Conservation (phyloP, 2,888 invertebrate species). For the Hyposoter didymator region DNA sequence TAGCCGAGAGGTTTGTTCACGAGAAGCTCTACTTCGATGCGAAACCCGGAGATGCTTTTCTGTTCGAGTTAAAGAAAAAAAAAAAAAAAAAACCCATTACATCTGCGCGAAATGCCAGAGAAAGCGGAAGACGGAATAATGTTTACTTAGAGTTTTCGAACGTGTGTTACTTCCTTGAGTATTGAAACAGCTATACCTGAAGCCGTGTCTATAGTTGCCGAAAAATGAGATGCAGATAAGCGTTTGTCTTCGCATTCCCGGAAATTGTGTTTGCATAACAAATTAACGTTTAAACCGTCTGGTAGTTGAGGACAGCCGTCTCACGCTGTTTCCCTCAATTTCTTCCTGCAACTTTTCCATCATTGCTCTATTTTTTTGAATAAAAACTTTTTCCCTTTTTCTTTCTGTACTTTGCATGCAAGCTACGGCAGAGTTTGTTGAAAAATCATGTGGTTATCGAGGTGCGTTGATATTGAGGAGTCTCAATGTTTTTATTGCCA, state of each 20-base stretch:
- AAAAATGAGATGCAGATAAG: conserved; percentile 22
- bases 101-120: not conserved
- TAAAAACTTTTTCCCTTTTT: not conserved
- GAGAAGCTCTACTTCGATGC: conserved; percentile 10
- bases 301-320: not conserved
- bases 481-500: conserved; percentile 31
- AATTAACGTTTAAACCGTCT: not conserved
- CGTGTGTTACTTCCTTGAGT: conserved; percentile 19
- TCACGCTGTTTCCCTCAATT: not conserved
- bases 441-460: not conserved
- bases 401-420: not conserved
- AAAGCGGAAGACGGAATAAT: conserved; percentile 12
- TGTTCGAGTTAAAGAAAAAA: conserved; percentile 11
- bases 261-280: conserved; percentile 28
- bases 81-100: not conserved
- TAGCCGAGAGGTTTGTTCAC: conserved; percentile 20
- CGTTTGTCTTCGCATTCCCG: conserved; percentile 3
- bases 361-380: not conserved
- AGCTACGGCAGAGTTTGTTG: not conserved
- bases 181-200: not conserved
- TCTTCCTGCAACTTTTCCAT: not conserved
- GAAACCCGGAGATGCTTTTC: conserved; percentile 7
- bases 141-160: conserved; percentile 26
- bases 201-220: not conserved
- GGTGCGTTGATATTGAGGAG: conserved; percentile 3